phyloP scores from a whole-genome alignment of 2,113 vertebrate species.

The Ictidomys tridecemlineatus region DNA sequence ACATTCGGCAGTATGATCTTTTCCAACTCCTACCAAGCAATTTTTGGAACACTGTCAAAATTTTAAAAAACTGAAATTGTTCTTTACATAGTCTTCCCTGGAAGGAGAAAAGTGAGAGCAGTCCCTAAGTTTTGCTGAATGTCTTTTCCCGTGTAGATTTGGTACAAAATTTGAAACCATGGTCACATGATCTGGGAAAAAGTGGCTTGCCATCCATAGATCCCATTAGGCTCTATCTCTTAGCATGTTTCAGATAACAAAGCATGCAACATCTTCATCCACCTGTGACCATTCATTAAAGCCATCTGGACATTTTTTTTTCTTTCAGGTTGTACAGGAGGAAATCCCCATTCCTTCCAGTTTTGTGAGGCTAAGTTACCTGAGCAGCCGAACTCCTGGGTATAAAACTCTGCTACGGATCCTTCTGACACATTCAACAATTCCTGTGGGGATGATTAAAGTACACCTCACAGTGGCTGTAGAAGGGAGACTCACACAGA shows the following conservation, averaged over 20 bases:
- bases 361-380: conserved; percentile 95
- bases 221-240: not conserved
- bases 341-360: conserved; percentile 96
- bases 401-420: conserved; percentile 96
- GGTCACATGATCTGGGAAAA: not conserved
- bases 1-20: conserved; percentile 55
- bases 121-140: not conserved
- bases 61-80: not conserved
- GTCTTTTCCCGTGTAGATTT: conserved; percentile 16
- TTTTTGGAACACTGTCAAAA: not conserved
- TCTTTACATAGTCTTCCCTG: not conserved
- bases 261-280: not conserved
- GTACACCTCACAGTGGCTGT: conserved; percentile 95
- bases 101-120: not conserved
- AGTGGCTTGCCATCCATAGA: not conserved
- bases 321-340: conserved; percentile 95
- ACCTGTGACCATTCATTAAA: not conserved
- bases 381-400: conserved; percentile 95
- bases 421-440: conserved; percentile 93
- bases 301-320: not conserved
- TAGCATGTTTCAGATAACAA: not conserved
- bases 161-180: not conserved
- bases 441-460: conserved; percentile 93
- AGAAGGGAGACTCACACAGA: conserved; percentile 95
- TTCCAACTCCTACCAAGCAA: conserved; percentile 25